These are phyloP conservation scores for Patiria miniata DNA, from an alignment of 35 echinoderm and acorn worm genomes.

Conservation along the genomic window DNA sequence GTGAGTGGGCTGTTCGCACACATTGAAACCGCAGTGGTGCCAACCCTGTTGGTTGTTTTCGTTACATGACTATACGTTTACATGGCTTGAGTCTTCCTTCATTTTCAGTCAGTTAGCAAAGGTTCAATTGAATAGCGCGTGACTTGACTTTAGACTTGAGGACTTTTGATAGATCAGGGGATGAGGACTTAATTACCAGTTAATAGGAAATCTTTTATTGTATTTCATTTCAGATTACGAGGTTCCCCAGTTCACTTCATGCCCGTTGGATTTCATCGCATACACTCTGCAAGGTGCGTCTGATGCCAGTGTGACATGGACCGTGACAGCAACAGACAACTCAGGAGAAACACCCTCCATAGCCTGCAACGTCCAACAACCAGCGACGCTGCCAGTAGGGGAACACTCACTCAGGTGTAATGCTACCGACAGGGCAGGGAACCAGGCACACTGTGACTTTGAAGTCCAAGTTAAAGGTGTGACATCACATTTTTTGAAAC, in stretches of 20 bases:
- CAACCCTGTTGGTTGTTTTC: too few species aligned
- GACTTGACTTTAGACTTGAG: too few species aligned
- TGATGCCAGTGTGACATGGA: constrained; percentile 41
- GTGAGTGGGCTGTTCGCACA: too few species aligned
- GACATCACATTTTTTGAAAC: neutral
- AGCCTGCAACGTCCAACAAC: constrained; percentile 33
- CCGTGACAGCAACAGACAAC: constrained; percentile 55
- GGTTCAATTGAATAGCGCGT: too few species aligned
- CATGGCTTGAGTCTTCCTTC: too few species aligned
- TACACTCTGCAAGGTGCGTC: constrained; percentile 19
- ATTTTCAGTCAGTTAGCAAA: too few species aligned
- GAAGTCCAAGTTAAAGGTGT: constrained; percentile 55
- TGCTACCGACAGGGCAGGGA: constrained; percentile 45
- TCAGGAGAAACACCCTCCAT: constrained; percentile 9
- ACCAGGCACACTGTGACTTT: constrained; percentile 52
- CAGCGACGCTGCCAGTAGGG: constrained; percentile 23
- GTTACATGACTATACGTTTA: too few species aligned
- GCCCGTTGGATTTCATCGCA: constrained; percentile 35
- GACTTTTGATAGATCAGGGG: too few species aligned
- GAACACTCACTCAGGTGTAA: constrained; percentile 45
- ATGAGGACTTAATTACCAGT: too few species aligned
- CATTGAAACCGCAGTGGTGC: too few species aligned
- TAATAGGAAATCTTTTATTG: neutral
- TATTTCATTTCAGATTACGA: constrained; percentile 40
- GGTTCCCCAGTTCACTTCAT: constrained; percentile 25